These are phyloP conservation scores for Drosophila orosa DNA, from an alignment of 1,140 invertebrate genomes.

Conservation along the genomic window DNA sequence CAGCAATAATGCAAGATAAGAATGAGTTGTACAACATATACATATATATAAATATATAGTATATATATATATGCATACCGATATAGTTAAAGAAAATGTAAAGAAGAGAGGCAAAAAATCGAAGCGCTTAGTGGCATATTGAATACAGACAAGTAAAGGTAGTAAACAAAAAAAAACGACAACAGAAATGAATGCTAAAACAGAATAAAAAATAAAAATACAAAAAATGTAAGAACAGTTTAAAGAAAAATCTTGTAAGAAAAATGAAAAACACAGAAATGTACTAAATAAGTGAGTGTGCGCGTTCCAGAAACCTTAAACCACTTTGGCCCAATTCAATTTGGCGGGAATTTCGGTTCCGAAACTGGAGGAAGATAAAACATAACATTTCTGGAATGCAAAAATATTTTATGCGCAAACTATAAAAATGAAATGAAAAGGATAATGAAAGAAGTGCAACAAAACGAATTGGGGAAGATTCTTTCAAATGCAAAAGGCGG, in stretches of 20 bases:
- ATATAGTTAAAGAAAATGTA: conserved; percentile 71
- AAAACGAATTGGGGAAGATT: conserved; percentile 19
- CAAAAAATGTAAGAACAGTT: conserved; percentile 38
- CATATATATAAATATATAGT: conserved; percentile 35
- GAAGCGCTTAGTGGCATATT: conserved; percentile 54
- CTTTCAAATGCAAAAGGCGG: conserved; percentile 41
- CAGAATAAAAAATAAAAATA: conserved; percentile 17
- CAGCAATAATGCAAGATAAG: conserved; percentile 41
- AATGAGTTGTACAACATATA: conserved; percentile 68
- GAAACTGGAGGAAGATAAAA: conserved; percentile 14
- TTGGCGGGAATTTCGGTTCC: conserved; percentile 15
- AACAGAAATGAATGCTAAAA: conserved; percentile 35
- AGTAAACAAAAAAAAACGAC: conserved; percentile 10
- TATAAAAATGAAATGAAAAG: conserved; percentile 17
- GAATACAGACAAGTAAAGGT: conserved; percentile 31
- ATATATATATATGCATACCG: conserved; percentile 36
- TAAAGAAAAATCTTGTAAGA: conserved; percentile 45
- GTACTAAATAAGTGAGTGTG: conserved; percentile 37
- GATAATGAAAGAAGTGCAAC: not conserved
- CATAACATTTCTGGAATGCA: conserved; percentile 31
- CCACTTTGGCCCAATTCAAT: conserved; percentile 16
- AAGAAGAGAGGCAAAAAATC: conserved; percentile 48
- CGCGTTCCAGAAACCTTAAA: conserved; percentile 42
- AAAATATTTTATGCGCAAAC: conserved; percentile 64
- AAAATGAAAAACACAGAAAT: conserved; percentile 21